These are phyloP conservation scores for Ammodramus savannarum DNA, from an alignment of 2,113 vertebrate genomes.

Conservation along the genomic window DNA sequence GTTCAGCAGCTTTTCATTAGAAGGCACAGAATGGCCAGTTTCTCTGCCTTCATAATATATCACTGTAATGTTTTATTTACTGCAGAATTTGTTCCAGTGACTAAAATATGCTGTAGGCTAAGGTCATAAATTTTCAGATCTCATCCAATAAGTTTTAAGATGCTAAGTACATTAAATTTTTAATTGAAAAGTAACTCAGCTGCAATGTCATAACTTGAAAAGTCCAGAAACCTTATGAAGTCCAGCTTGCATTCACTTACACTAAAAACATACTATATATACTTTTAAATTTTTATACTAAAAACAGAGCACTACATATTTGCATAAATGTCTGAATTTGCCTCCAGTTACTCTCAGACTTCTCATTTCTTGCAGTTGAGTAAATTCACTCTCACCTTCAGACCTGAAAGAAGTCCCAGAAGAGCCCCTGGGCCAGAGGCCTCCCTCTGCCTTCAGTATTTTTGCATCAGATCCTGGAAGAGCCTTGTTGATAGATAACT, in stretches of 20 bases:
- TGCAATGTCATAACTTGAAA: neutral
- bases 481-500: neutral
- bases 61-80: conserved; percentile 1
- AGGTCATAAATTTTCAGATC: neutral
- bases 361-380: neutral
- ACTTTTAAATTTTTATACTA: neutral
- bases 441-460: neutral
- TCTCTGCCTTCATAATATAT: neutral
- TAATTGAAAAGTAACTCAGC: neutral
- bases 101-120: neutral
- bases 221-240: neutral
- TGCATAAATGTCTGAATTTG: neutral
- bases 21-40: neutral
- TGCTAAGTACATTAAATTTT: neutral
- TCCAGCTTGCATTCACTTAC: neutral
- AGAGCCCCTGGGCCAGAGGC: neutral
- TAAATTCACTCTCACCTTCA: neutral
- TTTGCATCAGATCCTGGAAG: neutral
- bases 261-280: neutral
- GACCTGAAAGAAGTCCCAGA: neutral
- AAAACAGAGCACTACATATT: neutral
- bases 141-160: neutral
- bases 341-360: neutral
- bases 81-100: neutral
- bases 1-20: too few species aligned